Conservation (phyloP, 2,797 vertebrate species). For the Paguma larvata region DNA sequence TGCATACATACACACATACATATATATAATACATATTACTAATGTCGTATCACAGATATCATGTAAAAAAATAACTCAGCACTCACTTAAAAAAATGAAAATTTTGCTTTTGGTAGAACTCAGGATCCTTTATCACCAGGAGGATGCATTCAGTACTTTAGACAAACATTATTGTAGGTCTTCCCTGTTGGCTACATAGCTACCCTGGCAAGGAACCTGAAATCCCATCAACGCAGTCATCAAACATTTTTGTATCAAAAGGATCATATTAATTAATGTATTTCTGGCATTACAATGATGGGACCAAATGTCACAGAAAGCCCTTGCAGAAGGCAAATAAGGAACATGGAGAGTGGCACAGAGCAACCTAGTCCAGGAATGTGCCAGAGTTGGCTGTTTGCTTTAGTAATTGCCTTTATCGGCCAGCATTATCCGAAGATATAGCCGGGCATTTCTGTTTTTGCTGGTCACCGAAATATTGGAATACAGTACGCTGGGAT, state of each 20-base stretch:
- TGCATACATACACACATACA: neutral
- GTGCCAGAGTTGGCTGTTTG: neutral
- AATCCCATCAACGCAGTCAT: neutral
- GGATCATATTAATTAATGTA: neutral
- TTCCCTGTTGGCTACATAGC: neutral
- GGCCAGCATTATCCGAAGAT: neutral
- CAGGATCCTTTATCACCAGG: neutral
- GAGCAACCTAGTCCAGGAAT: neutral
- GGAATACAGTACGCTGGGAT: neutral
- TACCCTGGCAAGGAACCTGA: neutral
- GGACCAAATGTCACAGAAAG: neutral
- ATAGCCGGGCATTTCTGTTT: neutral
- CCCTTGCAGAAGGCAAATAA: neutral
- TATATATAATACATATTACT: neutral
- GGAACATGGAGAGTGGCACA: neutral
- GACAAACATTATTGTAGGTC: neutral
- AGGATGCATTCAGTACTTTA: neutral
- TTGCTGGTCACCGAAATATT: neutral
- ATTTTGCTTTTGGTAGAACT: neutral
- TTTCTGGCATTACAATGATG: neutral
- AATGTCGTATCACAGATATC: neutral
- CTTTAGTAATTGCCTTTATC: neutral
- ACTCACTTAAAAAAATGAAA: neutral
- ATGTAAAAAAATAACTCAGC: neutral
- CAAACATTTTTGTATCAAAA: conserved; percentile 10